Evolutionary conservation across 2,888 invertebrate species (phyloP), one percentile per base, ranked within the genome.

Genomic region (Acrobasis repandana): DNA sequence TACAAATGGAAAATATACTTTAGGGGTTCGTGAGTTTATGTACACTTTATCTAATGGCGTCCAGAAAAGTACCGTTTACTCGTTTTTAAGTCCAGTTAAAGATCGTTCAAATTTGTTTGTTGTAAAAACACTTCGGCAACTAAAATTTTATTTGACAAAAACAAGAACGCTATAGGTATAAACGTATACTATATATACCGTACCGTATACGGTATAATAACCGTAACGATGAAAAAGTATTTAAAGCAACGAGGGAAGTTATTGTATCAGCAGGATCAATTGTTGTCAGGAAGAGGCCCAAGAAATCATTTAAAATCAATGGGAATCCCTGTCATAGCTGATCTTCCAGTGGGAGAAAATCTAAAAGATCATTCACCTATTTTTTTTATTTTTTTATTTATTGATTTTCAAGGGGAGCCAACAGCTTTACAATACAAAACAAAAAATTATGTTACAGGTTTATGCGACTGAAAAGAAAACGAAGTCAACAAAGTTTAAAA

Each of bases 51-150:
- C 72, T 1, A 64, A 79, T 10, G 68, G 69, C 9, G 58, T 72
- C 1, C 74, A 83, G 10, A 83, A 83, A 48, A 80, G 79, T 43
- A 72, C 80, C 1, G 76, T 73, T 0, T 54, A 67, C 5, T 65
- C 77, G 18, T 86, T 79, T 59, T 67, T 85, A 0, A 36, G 36
- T 72, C 64, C 36, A 79, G 79, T 36, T 36, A 36, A 36, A 36
- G 36, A 36, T 36, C 36, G 20, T 20, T 20, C 20, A 20, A n/a
- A 95, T 94, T 36, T 88, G 93, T 52, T 94, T 94, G 73, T 78
- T 14, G 56, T 67, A 75, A 67, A 59, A 64, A 67, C 6, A 67
- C 71, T 15, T 36, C 74, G 3, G 82, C 72, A 0, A 79, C 70
- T 2, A 72, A 74, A 64, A 71, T 83, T 28, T 46, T 77, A 8